These are phyloP conservation scores for Dynastes grantii DNA, from an alignment of 2,888 invertebrate species.

Conservation along the genomic window DNA sequence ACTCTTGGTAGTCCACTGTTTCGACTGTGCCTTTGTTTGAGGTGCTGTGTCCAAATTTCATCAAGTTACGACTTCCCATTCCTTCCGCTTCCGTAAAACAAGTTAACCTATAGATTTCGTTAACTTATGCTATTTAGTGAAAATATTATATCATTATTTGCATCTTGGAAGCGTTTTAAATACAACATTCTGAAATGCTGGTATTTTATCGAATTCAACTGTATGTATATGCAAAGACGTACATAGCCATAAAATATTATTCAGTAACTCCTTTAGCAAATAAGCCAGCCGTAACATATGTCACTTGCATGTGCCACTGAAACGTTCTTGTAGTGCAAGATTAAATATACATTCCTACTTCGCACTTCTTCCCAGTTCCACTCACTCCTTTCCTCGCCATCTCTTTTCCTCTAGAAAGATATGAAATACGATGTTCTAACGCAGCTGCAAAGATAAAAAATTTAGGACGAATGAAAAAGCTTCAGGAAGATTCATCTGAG, in stretches of 20 bases:
- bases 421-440: neutral
- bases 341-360: constrained; percentile 40
- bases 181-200: too few species aligned
- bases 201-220: neutral
- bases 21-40: too few species aligned
- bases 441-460: neutral
- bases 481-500: too few species aligned
- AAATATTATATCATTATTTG: too few species aligned
- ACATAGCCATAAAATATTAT: constrained; percentile 18
- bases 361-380: neutral
- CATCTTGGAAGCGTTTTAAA: too few species aligned
- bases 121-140: too few species aligned
- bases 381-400: neutral
- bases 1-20: too few species aligned
- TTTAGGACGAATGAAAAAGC: neutral
- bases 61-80: too few species aligned
- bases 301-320: constrained; percentile 37
- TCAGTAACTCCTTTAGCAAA: neutral
- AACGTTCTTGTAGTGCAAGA: constrained; percentile 32
- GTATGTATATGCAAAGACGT: neutral
- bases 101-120: too few species aligned
- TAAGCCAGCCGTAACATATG: constrained; percentile 17
- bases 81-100: too few species aligned
- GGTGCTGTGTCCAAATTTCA: too few species aligned
- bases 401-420: neutral